These are phyloP conservation scores for Isurus oxyrinchus DNA, from an alignment of 2,113 vertebrate species.

Conservation along the genomic window DNA sequence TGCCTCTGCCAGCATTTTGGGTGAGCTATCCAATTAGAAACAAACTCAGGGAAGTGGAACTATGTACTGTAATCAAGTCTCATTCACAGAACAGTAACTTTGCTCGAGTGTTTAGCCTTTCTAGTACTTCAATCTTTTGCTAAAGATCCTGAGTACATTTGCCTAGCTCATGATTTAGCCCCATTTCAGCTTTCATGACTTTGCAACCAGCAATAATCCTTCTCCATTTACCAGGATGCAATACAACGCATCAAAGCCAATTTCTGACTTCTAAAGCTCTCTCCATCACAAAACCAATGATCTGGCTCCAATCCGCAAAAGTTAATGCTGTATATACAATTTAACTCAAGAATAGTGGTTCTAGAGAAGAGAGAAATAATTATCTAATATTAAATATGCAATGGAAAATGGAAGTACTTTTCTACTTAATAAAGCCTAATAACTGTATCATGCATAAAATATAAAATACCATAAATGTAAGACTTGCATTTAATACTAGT, in stretches of 20 bases:
- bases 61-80: too few species aligned
- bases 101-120: too few species aligned
- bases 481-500: neutral
- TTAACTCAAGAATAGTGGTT: neutral
- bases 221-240: neutral
- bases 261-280: neutral
- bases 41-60: too few species aligned
- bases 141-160: neutral
- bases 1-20: neutral
- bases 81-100: too few species aligned
- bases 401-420: neutral
- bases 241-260: neutral
- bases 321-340: neutral
- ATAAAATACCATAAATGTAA: neutral
- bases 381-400: too few species aligned
- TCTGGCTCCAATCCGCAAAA: neutral
- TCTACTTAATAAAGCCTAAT: neutral
- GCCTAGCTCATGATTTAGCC: neutral
- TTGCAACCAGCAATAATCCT: neutral
- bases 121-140: too few species aligned
- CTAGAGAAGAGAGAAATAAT: neutral
- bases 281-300: neutral
- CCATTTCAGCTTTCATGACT: neutral
- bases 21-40: neutral
- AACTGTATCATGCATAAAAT: neutral